Conservation (phyloP, 2,113 vertebrate species). For the Toxostoma redivivum region DNA sequence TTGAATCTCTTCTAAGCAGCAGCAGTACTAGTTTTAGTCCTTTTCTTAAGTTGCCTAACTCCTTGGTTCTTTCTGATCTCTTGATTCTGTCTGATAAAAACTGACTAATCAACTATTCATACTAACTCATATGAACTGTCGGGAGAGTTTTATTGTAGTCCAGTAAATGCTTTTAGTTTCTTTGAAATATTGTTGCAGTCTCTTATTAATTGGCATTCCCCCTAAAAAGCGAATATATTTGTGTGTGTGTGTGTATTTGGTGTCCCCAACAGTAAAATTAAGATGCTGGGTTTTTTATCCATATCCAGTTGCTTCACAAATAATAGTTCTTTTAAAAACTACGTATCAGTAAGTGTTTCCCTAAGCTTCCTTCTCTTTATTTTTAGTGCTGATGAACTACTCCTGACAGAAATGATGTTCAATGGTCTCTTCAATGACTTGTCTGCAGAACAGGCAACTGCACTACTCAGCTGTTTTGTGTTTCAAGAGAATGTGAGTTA, state of each 20-base stretch:
- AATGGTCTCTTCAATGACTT: constrained; percentile 98
- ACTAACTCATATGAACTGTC: not conserved
- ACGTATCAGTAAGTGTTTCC: not conserved
- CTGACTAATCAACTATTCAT: not conserved
- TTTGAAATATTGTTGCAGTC: not conserved
- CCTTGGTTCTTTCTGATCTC: not conserved
- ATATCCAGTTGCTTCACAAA: not conserved
- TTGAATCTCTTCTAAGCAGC: not conserved
- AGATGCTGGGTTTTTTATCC: not conserved
- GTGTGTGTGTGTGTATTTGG: not conserved
- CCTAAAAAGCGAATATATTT: not conserved
- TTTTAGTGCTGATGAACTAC: constrained; percentile 90
- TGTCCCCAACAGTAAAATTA: not conserved
- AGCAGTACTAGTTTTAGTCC: not conserved
- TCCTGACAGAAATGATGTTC: constrained; percentile 98
- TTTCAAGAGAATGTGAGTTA: constrained; percentile 95
- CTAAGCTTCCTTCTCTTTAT: not conserved
- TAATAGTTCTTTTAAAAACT: not conserved
- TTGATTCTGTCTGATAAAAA: not conserved
- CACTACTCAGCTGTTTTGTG: constrained; percentile 94
- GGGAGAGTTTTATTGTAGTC: not conserved
- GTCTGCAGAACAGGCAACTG: constrained; percentile 88
- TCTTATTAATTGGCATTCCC: not conserved
- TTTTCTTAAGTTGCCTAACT: not conserved
- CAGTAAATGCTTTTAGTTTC: not conserved